A percentile compares a stretch with the other conserved stretches of the same genome.
phyloP scores from a whole-genome alignment of 2,888 invertebrate species.

The Latheticus oryzae region DNA sequence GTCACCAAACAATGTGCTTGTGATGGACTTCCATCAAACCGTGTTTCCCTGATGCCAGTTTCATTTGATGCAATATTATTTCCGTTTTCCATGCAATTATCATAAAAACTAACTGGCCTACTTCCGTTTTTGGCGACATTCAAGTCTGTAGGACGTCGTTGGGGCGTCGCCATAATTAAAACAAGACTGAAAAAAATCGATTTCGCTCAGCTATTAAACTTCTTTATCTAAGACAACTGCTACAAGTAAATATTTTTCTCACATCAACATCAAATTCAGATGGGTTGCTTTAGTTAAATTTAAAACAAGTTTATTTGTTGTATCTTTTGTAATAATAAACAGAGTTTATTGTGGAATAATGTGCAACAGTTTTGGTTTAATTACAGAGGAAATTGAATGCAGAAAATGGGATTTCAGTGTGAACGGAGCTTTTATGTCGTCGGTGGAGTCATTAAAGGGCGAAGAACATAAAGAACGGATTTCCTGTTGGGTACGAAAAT shows the following conservation, averaged over 20 bases:
- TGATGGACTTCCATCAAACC: slow-evolving; percentile 60
- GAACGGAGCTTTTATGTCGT: slow-evolving; percentile 13
- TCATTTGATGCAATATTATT: slow-evolving; percentile 30
- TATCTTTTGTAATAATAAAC: slow-evolving; percentile 16
- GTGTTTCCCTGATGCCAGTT: slow-evolving; percentile 33
- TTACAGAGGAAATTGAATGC: slow-evolving; percentile 18
- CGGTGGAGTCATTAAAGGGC: slow-evolving; percentile 1
- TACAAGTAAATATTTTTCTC: slow-evolving; percentile 13
- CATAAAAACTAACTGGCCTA: slow-evolving; percentile 66
- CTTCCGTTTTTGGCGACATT: slow-evolving; percentile 43
- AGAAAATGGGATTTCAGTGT: slow-evolving; percentile 12
- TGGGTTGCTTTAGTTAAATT: slow-evolving; percentile 6
- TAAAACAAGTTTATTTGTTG: slow-evolving; percentile 21
- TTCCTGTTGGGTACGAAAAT: slow-evolving; percentile 14
- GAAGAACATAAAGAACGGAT: slow-evolving; percentile 3
- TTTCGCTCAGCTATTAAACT: no score
- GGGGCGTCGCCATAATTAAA: background rate
- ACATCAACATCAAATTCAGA: background rate
- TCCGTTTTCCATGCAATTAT: slow-evolving; percentile 59
- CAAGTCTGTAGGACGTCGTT: slow-evolving; percentile 20
- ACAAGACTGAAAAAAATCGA: background rate
- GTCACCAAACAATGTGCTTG: slow-evolving; percentile 70
- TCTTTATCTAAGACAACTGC: slow-evolving; percentile 5
- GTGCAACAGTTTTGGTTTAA: slow-evolving; percentile 9
- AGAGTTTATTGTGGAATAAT: background rate